Evolutionary conservation across 30 jellyfish, hydroid and myxozoan genomes (phyloP), one percentile per base, ranked within the genome.

Genomic region (Aurelia sp.): DNA sequence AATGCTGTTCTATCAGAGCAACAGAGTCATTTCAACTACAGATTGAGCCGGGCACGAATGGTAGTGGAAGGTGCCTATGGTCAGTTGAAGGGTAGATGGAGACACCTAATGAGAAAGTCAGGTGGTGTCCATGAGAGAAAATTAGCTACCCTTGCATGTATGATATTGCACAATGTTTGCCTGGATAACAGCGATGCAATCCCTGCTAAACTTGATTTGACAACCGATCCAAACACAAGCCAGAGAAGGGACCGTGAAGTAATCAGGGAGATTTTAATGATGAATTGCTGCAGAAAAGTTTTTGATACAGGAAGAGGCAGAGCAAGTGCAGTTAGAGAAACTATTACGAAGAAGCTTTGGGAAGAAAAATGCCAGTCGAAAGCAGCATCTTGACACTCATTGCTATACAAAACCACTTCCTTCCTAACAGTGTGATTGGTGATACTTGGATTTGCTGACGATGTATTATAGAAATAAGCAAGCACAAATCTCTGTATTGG

Each of bases 1-100:
- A n/a, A n/a, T n/a, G n/a, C n/a, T n/a, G n/a, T n/a, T n/a, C n/a
- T n/a, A n/a, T n/a, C n/a, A n/a, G n/a, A n/a, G n/a, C n/a, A n/a
- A n/a, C n/a, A n/a, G n/a, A n/a, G n/a, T n/a, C n/a, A n/a, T n/a
- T n/a, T n/a, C n/a, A n/a, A n/a, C n/a, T n/a, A n/a, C n/a, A n/a
- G n/a, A n/a, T n/a, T 41, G 68, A 82, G 97, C 71, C 95, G 97
- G 37, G 97, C 97, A 64, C 21, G 91, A 47, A 66, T 90, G 91
- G 94, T 74, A 21, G 82, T 85, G 44, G 96, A 90, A 80, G 91
- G 96, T 23, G 89, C 96, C 22, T 88, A 62, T 88, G 96, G 92
- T 31, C 89, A 82, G 85, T 75, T 89, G 79, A 89, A 80, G 72
- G 91, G 93, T 30, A 33, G 96, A 13, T 81, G 90, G 90, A 55